Evolutionary conservation across 2,113 vertebrate genomes (phyloP).

Genomic region (Panthera uncia): DNA sequence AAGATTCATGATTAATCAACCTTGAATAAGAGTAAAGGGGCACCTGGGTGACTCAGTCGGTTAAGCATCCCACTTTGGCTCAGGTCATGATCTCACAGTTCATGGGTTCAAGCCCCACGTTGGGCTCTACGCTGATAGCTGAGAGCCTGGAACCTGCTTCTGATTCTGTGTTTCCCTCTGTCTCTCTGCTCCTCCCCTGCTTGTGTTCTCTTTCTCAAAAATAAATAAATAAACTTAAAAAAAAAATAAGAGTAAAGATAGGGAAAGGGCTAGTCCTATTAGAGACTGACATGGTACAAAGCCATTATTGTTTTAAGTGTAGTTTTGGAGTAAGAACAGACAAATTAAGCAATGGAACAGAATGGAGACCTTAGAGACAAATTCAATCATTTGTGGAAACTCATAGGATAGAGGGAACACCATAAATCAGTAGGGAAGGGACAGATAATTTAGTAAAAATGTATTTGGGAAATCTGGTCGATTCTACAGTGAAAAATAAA

Average conservation of each 20-base stretch:
- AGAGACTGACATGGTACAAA: background rate
- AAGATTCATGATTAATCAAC: background rate
- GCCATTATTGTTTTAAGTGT: background rate
- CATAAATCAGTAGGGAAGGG: background rate
- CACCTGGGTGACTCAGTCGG: no score
- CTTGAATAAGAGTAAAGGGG: background rate
- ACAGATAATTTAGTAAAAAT: background rate
- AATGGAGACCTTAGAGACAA: background rate
- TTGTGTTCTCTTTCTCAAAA: no score
- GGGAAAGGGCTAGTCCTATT: background rate
- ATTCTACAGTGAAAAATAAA: background rate
- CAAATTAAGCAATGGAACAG: background rate
- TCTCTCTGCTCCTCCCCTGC: no score
- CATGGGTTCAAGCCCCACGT: no score
- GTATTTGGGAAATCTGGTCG: background rate
- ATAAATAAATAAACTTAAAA: no score
- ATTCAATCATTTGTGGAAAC: background rate
- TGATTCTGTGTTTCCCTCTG: no score
- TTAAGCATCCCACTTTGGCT: no score
- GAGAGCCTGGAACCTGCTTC: no score
- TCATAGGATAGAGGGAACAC: background rate
- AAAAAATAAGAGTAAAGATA: background rate
- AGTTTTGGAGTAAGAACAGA: background rate
- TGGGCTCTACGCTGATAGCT: no score
- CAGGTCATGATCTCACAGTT: no score